phyloP scores from a whole-genome alignment of 2,888 invertebrate species.

The Caenorhabditis macrosperma region DNA sequence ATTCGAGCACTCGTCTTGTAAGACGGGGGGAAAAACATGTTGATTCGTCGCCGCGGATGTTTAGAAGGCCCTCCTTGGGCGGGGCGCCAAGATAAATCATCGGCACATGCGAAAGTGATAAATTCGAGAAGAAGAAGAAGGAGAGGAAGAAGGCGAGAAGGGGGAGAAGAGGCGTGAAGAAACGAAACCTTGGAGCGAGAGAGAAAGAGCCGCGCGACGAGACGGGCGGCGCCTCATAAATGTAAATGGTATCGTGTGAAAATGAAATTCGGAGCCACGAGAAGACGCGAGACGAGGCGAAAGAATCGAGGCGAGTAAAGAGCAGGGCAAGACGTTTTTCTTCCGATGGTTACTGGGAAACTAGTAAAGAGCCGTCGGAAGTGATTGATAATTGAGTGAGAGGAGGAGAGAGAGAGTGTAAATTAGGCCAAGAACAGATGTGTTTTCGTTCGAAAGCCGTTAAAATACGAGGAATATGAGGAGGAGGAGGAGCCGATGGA shows the following conservation, averaged over 20 bases:
- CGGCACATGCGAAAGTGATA: constrained; percentile 55
- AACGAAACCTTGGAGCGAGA: constrained; percentile 42
- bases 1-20: not conserved
- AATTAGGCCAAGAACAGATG: constrained; percentile 41
- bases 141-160: constrained; percentile 21
- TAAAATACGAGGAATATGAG: constrained; percentile 5
- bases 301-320: too few species aligned
- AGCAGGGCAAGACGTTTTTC: too few species aligned
- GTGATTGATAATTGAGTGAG: constrained; percentile 16
- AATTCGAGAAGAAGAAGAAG: constrained; percentile 24
- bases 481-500: constrained; percentile 1
- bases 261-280: constrained; percentile 46
- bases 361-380: constrained; percentile 12
- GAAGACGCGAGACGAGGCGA: constrained; percentile 3
- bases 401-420: constrained; percentile 41
- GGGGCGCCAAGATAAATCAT: constrained; percentile 45
- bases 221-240: constrained; percentile 47
- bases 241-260: constrained; percentile 60
- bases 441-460: constrained; percentile 29
- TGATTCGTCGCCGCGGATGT: constrained; percentile 31
- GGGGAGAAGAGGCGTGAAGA: constrained; percentile 13
- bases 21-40: not conserved
- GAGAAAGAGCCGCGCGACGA: constrained; percentile 20
- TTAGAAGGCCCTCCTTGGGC: not conserved
- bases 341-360: too few species aligned